Evolutionary conservation across 2,888 invertebrate species (phyloP).

Genomic region (Abrostola triplasia): DNA sequence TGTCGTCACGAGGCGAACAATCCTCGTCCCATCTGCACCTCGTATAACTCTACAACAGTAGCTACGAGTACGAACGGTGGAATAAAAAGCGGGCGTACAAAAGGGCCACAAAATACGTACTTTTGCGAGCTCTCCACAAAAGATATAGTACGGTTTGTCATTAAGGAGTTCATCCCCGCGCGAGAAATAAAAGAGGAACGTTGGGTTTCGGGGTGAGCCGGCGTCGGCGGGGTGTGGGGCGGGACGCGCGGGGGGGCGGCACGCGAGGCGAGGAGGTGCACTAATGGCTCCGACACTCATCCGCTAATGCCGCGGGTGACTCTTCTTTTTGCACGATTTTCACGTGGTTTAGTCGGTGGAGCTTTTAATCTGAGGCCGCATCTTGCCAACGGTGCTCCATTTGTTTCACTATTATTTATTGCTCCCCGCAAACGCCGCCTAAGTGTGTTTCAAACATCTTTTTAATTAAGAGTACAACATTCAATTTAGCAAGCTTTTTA

Average conservation of each 20-base stretch:
- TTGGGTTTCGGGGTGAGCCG: constrained; percentile 76
- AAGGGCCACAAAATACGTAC: constrained; percentile 88
- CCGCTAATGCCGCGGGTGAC: constrained; percentile 88
- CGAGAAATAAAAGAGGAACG: constrained; percentile 88
- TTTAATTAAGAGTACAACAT: constrained; percentile 26
- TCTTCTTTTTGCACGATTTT: constrained; percentile 88
- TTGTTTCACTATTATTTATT: constrained; percentile 67
- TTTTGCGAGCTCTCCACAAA: constrained; percentile 88
- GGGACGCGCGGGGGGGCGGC: constrained; percentile 43
- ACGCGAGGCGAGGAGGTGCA: constrained; percentile 71
- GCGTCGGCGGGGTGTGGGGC: constrained; percentile 58
- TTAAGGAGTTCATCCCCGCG: constrained; percentile 89
- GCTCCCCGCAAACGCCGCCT: constrained; percentile 37
- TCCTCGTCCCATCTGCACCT: constrained; percentile 72
- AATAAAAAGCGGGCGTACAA: constrained; percentile 86
- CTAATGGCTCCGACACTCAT: constrained; percentile 89
- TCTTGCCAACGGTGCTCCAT: constrained; percentile 80
- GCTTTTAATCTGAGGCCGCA: constrained; percentile 87
- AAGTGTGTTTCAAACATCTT: constrained; percentile 33
- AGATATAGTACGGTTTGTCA: constrained; percentile 89
- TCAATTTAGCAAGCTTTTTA: constrained; percentile 39
- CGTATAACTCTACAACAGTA: constrained; percentile 60
- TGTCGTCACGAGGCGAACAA: constrained; percentile 70
- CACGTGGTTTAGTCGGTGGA: constrained; percentile 87
- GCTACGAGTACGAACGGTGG: constrained; percentile 70